Evolutionary conservation across 2,113 vertebrate species (phyloP), one percentile per base, ranked within the genome.

Genomic region (Reinhardtius hippoglossoides): DNA sequence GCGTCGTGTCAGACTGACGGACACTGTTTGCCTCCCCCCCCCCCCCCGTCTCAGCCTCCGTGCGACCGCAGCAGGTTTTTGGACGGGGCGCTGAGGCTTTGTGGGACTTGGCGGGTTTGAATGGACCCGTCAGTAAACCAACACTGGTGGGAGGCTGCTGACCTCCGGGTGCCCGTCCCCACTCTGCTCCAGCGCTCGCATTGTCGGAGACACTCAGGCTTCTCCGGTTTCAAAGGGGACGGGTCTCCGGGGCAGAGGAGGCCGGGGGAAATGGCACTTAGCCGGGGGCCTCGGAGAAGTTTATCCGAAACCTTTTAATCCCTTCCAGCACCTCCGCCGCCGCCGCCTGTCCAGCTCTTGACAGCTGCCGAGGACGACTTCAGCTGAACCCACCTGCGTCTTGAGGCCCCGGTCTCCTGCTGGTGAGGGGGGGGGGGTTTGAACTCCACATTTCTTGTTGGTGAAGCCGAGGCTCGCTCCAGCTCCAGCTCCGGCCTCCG

Each of bases 131-230:
- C 70, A 63, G 91, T 91, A 91, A 92, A 57, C 23, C 37, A 42
- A 91, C 71, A 83, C 89, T 64, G 75, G 89, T 92, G 88, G 88
- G 89, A 91, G 31, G 72, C 26, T 14, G 75, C 75, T 88, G 88
- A 89, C 89, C 91, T 83, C 59, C 46, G 12, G 73, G 63, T 84
- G 86, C 66, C 80, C 64, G 85, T 85, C 82, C 80, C 68, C 50
- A 4, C 72, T 81, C 73, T 61, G 80, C 83, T 70, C 72, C 67
- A 27, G 21, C 21, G 61, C 69, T 79, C 82, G 26, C 79, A 82
- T 82, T 88, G 77, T 87, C 37, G 9, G 40, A 87, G 71, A 87
- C 78, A 66, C 61, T 84, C 15, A 2, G 61, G 69, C 73, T 23
- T 80, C 87, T 91, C 87, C 10, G 8, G 68, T 92, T 88, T 92